These are phyloP conservation scores for Sylvietta virens DNA, from an alignment of 2,113 vertebrate genomes.

Conservation along the genomic window DNA sequence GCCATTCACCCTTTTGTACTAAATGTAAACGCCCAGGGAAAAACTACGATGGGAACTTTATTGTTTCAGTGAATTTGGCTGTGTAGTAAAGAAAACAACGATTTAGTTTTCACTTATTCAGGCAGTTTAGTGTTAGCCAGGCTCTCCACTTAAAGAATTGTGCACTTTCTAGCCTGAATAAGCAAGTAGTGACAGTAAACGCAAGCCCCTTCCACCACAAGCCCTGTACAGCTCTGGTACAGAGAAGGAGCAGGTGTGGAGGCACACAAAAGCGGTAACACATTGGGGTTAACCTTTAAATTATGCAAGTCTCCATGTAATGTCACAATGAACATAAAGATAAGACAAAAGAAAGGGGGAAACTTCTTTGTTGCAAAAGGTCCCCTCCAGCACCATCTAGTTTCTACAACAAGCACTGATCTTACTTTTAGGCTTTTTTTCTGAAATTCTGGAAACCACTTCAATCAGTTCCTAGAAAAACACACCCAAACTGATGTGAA, in stretches of 20 bases:
- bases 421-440: neutral
- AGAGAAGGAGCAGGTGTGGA: neutral
- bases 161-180: neutral
- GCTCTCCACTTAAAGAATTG: neutral
- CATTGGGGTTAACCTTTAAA: neutral
- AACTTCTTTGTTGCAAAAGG: neutral
- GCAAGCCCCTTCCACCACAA: neutral
- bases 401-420: neutral
- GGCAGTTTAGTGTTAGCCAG: neutral
- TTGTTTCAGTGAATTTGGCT: neutral
- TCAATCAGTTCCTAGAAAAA: neutral
- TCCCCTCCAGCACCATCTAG: neutral
- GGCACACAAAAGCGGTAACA: neutral
- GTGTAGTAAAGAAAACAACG: accelerated
- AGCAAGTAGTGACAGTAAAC: neutral
- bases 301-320: neutral
- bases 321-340: neutral
- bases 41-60: accelerated
- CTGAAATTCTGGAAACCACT: neutral
- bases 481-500: neutral
- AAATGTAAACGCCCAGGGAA: neutral
- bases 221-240: neutral
- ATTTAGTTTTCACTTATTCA: neutral
- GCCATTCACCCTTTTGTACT: neutral
- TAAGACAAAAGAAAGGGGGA: neutral